A percentile compares a stretch with the other conserved stretches of the same genome.
phyloP scores from a whole-genome alignment of 2,113 vertebrate genomes.

The Penelope pileata region DNA sequence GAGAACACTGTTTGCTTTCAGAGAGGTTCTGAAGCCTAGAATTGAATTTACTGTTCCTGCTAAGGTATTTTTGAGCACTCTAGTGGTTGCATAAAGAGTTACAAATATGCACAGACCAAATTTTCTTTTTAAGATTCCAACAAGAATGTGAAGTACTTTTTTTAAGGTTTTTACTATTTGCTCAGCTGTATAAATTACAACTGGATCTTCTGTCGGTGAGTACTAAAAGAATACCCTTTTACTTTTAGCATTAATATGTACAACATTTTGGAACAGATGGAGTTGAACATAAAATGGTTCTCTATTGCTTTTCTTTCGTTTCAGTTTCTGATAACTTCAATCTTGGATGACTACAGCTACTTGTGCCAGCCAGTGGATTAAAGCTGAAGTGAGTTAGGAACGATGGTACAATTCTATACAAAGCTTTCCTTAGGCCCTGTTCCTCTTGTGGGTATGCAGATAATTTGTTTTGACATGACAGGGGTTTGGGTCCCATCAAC shows the following conservation, averaged over 20 bases:
- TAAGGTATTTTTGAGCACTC: background rate
- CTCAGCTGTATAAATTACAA: background rate
- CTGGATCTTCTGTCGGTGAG: background rate
- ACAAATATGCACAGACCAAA: background rate
- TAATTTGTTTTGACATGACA: background rate
- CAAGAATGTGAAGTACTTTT: background rate
- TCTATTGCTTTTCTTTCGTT: background rate
- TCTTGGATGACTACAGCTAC: constrained; percentile 78
- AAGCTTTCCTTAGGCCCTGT: background rate
- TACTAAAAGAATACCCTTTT: background rate
- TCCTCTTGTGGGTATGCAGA: background rate
- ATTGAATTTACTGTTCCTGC: background rate
- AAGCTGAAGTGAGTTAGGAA: constrained; percentile 63
- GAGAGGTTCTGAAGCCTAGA: background rate
- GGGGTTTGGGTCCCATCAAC: accelerated
- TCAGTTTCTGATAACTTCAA: constrained; percentile 77
- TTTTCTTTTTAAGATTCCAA: background rate
- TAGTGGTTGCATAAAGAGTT: background rate
- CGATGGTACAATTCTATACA: constrained; percentile 57
- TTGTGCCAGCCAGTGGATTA: constrained; percentile 78
- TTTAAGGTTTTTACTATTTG: background rate
- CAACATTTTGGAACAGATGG: background rate
- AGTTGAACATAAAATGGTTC: background rate
- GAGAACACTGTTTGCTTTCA: background rate
- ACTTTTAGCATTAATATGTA: background rate